Evolutionary conservation across 1,140 invertebrate genomes (phyloP).

Genomic region (Drosophila sp.): DNA sequence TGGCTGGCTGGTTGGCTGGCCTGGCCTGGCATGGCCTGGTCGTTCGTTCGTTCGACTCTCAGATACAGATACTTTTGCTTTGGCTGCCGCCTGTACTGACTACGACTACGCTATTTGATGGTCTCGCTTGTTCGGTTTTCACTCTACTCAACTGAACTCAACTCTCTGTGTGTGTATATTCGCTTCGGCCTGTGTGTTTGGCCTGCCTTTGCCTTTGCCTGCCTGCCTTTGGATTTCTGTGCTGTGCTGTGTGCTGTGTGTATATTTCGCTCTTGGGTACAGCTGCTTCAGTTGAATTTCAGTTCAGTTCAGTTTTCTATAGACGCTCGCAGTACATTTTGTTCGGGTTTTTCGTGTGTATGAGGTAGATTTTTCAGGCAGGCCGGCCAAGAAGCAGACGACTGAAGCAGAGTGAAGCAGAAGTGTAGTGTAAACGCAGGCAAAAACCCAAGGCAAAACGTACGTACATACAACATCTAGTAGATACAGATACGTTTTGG

Average conservation of each 20-base stretch:
- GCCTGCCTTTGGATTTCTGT: slow-evolving; percentile 44
- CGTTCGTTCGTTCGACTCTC: slow-evolving; percentile 50
- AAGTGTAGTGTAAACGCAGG: slow-evolving; percentile 16
- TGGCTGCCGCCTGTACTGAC: slow-evolving; percentile 56
- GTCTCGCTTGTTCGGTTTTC: slow-evolving; percentile 72
- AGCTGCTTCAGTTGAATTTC: slow-evolving; percentile 81
- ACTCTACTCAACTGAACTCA: slow-evolving; percentile 13
- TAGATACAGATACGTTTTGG: slow-evolving; percentile 36
- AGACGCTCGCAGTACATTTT: slow-evolving; percentile 71
- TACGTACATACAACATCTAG: slow-evolving; percentile 56
- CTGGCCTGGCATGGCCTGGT: slow-evolving; percentile 50
- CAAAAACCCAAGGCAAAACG: slow-evolving; percentile 47
- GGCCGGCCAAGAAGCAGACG: slow-evolving; percentile 41
- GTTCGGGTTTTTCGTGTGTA: slow-evolving; percentile 53
- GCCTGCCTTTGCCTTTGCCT: slow-evolving; percentile 29
- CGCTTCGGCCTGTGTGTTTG: slow-evolving; percentile 27
- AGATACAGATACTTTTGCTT: slow-evolving; percentile 63
- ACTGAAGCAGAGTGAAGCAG: slow-evolving; percentile 35
- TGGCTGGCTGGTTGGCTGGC: slow-evolving; percentile 25
- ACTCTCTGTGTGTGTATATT: slow-evolving; percentile 27
- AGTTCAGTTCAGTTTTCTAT: slow-evolving; percentile 78
- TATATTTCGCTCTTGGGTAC: slow-evolving; percentile 68
- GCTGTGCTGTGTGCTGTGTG: slow-evolving; percentile 48
- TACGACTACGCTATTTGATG: slow-evolving; percentile 68
- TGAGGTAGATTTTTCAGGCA: slow-evolving; percentile 56